Base-by-base conservation (phyloP, 35 echinoderm and acorn worm genomes). In the Diadema setosum region DNA sequence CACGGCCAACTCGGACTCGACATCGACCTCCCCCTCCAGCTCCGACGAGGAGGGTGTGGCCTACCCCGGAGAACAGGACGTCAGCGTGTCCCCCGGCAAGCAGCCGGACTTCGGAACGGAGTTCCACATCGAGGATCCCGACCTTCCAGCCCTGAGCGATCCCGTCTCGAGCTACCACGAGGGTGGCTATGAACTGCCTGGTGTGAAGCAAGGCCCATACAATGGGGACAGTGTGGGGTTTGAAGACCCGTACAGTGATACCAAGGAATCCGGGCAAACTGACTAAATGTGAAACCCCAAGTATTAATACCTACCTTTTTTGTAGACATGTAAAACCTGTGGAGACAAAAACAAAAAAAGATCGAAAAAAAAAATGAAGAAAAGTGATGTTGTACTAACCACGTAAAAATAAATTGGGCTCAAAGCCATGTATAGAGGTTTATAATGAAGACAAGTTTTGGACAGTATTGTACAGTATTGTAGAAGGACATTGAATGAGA, bases 171-270 rank as follows among this genome's bases (percentile, higher is more conserved):
- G 88, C 78, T 90, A 84, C 80, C 90, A 96, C 60, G 75, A 96
- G 57, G 94, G 94, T 20, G 94, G 94, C 11, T 96, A 96, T 31
- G 94, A 96, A 39, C 75, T 96, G 31, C 94, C 94, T 25, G 49
- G 24, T 69, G 49, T 65, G 55, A 88, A 95, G 16, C 70, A 44
- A 58, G 81, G 86, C 24, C 93, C 73, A 23, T 90, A 58, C 84
- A 95, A 95, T 46, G 93, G 93, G 32, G 88, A 78, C 37, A 78
- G 73, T 16, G 73, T 78, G 48, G 33, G 15, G 73, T 36, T 78
- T 26, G 73, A 78, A 17, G 73, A 78, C 25, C 34, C 73, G 7
- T 36, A 42, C 73, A 42, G 73, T 44, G 44, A 23, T 5, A 78
- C 63, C 37, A 26, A 33, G 30, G 25, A 67, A 78, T 39, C 27